A percentile compares a stretch with the other conserved stretches of the same genome.
Evolutionary conservation across 1,140 invertebrate genomes (phyloP).

Genomic region (Lepidurus apus): DNA sequence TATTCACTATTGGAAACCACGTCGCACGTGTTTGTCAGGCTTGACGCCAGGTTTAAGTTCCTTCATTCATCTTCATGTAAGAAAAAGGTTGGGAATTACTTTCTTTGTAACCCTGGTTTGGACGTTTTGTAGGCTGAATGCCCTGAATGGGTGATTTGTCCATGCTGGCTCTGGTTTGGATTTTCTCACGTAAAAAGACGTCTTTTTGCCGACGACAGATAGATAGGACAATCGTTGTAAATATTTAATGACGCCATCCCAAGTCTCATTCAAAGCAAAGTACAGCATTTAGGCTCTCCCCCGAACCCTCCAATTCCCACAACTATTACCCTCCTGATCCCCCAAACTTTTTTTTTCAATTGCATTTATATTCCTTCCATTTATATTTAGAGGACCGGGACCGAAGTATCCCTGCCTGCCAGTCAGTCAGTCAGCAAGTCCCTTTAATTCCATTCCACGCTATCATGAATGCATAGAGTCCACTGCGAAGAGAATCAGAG

Average conservation of each 20-base stretch:
- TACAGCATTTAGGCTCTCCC: background rate
- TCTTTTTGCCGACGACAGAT: background rate
- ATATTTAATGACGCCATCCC: background rate
- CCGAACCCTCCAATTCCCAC: background rate
- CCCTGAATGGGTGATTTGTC: no score
- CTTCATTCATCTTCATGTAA: no score
- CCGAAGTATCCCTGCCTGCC: no score
- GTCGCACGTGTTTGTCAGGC: no score
- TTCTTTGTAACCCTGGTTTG: no score
- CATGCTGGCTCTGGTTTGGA: background rate
- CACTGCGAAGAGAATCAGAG: background rate
- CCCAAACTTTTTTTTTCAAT: background rate
- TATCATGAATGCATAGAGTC: slow-evolving; percentile 4
- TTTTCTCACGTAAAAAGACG: background rate
- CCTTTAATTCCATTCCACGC: background rate
- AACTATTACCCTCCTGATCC: background rate
- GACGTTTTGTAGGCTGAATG: no score
- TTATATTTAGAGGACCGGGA: no score
- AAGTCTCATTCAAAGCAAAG: background rate
- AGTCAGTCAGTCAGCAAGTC: background rate
- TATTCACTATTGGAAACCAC: no score
- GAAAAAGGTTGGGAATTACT: no score
- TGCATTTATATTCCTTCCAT: no score
- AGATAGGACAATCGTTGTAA: slow-evolving; percentile 16
- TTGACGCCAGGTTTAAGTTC: no score